phyloP scores from a whole-genome alignment of 2,797 vertebrate genomes.

The Lithobates pipiens region DNA sequence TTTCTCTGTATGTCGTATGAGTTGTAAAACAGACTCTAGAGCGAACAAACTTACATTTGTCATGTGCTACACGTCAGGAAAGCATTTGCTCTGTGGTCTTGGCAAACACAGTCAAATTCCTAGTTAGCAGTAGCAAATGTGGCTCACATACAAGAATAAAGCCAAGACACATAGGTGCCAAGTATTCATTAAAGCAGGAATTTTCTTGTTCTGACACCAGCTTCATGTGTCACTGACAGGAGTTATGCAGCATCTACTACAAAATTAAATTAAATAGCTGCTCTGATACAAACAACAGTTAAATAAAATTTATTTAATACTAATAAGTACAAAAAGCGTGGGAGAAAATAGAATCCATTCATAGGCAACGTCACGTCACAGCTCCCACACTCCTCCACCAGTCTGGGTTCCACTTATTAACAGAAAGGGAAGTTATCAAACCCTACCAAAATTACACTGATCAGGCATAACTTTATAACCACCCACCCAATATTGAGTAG shows the following conservation, averaged over 20 bases:
- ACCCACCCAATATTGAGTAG: no score
- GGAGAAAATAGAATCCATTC: no score
- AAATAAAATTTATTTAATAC: no score
- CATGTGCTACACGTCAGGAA: constrained; percentile 2
- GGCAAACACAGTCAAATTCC: constrained; percentile 28
- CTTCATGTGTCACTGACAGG: constrained; percentile 19
- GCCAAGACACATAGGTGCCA: constrained; percentile 32
- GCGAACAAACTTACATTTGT: background rate
- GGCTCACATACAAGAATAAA: constrained; percentile 10
- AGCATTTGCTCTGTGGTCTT: constrained; percentile 22
- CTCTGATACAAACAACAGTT: background rate
- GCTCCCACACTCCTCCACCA: no score
- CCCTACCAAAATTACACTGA: no score
- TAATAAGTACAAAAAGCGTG: no score
- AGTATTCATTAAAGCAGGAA: constrained; percentile 43
- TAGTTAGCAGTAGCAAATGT: constrained; percentile 40
- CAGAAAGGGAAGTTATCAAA: no score
- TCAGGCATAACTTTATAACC: no score
- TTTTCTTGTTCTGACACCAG: constrained; percentile 38
- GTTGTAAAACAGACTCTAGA: background rate
- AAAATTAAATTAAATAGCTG: background rate
- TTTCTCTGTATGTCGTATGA: background rate
- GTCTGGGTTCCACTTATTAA: no score
- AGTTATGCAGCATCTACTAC: background rate
- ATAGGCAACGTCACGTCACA: no score